Evolutionary conservation across 1,140 invertebrate genomes (phyloP).

Genomic region (Stegodyphus mimosarum): DNA sequence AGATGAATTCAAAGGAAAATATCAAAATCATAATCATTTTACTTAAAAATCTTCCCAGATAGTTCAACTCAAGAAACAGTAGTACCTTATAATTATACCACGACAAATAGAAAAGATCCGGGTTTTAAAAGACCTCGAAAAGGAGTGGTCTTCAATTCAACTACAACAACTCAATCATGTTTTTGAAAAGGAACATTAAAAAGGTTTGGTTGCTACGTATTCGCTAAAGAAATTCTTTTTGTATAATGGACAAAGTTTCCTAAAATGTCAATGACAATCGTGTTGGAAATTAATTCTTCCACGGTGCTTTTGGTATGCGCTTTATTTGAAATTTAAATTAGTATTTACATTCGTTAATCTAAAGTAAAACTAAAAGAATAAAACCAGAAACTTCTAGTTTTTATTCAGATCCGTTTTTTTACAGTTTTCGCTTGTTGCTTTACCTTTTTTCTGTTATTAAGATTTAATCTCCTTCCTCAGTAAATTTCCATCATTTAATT

Average conservation of each 20-base stretch:
- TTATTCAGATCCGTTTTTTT: too few species aligned
- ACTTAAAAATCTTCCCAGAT: slow-evolving; percentile 22
- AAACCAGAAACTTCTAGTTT: background rate
- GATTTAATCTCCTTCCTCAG: too few species aligned
- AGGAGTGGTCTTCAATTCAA: slow-evolving; percentile 40
- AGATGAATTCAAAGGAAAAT: background rate
- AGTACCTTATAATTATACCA: slow-evolving; percentile 45
- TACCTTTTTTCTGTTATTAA: too few species aligned
- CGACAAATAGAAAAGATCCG: slow-evolving; percentile 20
- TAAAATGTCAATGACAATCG: slow-evolving; percentile 16
- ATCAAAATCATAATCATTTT: slow-evolving; percentile 37
- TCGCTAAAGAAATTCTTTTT: slow-evolving; percentile 19
- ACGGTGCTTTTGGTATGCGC: background rate
- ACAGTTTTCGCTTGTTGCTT: too few species aligned
- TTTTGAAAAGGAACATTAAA: slow-evolving; percentile 51
- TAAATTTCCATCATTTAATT: too few species aligned
- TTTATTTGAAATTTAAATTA: slow-evolving; percentile 41
- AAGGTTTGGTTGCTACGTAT: slow-evolving; percentile 45
- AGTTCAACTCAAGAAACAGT: slow-evolving; percentile 4
- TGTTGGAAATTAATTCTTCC: too few species aligned
- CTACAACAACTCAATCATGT: slow-evolving; percentile 56
- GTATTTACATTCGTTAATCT: slow-evolving; percentile 20
- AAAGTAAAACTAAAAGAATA: background rate
- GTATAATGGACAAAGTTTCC: slow-evolving; percentile 13
- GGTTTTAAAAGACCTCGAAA: slow-evolving; percentile 43